These are phyloP conservation scores for Agrochola circellaris DNA, from an alignment of 2,888 invertebrate species.

Conservation along the genomic window DNA sequence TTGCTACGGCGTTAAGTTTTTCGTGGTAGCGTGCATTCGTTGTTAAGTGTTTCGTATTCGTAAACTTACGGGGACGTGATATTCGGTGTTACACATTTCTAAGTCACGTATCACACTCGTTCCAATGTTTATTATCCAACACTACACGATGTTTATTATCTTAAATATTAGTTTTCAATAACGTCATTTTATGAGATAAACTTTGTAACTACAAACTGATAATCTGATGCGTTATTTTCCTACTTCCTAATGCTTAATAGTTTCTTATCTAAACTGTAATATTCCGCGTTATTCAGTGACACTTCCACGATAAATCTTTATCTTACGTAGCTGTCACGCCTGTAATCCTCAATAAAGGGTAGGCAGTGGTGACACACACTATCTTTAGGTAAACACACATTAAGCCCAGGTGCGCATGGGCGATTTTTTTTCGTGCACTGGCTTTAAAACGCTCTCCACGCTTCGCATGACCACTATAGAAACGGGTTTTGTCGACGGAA, in stretches of 20 bases:
- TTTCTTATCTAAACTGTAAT: conserved; percentile 25
- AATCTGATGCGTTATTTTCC: conserved; percentile 1
- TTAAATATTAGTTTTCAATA: conserved; percentile 7
- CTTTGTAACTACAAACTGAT: neutral
- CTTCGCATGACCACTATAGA: too few relatives aligned
- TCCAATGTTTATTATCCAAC: too few relatives aligned
- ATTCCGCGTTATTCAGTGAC: conserved; percentile 23
- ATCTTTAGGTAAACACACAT: neutral
- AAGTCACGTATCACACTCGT: too few relatives aligned
- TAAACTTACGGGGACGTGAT: too few relatives aligned
- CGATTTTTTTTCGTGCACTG: too few relatives aligned
- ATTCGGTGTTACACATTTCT: too few relatives aligned
- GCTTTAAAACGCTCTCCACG: too few relatives aligned
- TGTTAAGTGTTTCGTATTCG: too few relatives aligned
- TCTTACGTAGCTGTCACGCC: conserved; percentile 20
- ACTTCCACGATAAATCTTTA: conserved; percentile 26
- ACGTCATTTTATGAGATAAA: conserved; percentile 35
- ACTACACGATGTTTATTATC: neutral
- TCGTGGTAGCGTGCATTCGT: too few relatives aligned
- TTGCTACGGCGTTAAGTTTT: too few relatives aligned
- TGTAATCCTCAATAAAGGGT: neutral
- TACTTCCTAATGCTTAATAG: conserved; percentile 21
- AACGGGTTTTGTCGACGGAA: too few relatives aligned
- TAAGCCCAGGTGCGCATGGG: too few relatives aligned
- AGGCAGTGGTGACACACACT: neutral